Evolutionary conservation across 1,140 invertebrate genomes (phyloP).

Genomic region (Caenorhabditis elegans): WBcel235 BX284606.5:4228501-4229000

Average conservation of each 20-base stretch:
- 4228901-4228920: too few relatives aligned
- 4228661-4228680: neutral
- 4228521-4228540: neutral
- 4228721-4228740: neutral
- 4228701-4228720: neutral
- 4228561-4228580: neutral
- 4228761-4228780: neutral
- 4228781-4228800: constrained; percentile 53
- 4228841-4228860: constrained; percentile 62
- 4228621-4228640: neutral
- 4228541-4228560: neutral
- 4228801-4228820: constrained; percentile 63
- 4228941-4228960: too few relatives aligned
- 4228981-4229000: too few relatives aligned
- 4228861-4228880: constrained; percentile 48
- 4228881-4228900: too few relatives aligned
- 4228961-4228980: too few relatives aligned
- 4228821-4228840: constrained; percentile 65
- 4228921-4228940: too few relatives aligned
- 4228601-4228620: neutral
- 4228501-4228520: neutral
- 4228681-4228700: neutral
- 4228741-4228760: neutral
- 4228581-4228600: neutral
- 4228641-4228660: neutral